These are phyloP conservation scores for Pseudomyrmex cubaensis DNA, from an alignment of 1,140 invertebrate species.

Conservation along the genomic window DNA sequence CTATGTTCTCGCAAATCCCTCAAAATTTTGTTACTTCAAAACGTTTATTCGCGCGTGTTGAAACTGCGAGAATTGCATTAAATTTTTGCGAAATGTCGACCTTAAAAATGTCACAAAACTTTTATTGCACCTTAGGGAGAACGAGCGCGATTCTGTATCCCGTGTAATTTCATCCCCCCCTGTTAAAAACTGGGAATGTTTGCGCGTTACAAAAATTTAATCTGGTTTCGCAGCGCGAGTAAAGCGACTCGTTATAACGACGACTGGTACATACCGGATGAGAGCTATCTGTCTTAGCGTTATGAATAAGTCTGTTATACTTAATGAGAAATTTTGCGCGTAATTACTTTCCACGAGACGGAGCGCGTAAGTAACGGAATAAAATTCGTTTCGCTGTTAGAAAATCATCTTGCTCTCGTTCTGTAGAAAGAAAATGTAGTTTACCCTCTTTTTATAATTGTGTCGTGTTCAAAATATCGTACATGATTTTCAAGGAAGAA, in stretches of 20 bases:
- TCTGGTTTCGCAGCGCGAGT: constrained; percentile 32
- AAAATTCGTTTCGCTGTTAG: constrained; percentile 53
- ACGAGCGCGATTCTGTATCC: neutral
- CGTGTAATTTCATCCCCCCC: neutral
- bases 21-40: too few species aligned
- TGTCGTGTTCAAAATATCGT: constrained; percentile 1
- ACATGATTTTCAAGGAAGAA: neutral
- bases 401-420: constrained; percentile 53
- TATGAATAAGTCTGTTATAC: constrained; percentile 58
- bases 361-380: constrained; percentile 25
- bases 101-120: constrained; percentile 3
- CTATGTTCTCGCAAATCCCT: too few species aligned
- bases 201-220: constrained; percentile 41
- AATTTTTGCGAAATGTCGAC: neutral
- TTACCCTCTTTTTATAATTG: neutral
- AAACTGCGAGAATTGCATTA: neutral
- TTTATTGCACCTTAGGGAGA: neutral
- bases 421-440: neutral
- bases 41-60: too few species aligned
- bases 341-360: constrained; percentile 40
- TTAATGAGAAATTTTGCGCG: constrained; percentile 58
- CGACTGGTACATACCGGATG: constrained; percentile 39
- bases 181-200: neutral
- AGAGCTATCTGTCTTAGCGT: constrained; percentile 40
- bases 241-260: constrained; percentile 48